phyloP scores from a whole-genome alignment of 2,888 invertebrate species.

The Globia sparganii region DNA sequence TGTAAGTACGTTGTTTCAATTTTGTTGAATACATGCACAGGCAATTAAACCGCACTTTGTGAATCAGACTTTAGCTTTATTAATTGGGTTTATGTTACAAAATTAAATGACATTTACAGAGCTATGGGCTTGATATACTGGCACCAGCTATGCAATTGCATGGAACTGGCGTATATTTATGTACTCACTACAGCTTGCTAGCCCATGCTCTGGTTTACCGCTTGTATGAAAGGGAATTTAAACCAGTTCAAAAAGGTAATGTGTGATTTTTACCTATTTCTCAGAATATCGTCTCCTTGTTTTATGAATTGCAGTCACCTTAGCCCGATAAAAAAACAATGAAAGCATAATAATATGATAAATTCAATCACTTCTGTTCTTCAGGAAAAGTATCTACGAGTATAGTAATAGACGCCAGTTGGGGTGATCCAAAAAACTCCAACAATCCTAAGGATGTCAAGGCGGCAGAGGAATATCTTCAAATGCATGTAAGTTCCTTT shows the following conservation, averaged over 20 bases:
- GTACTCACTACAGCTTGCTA: constrained; percentile 91
- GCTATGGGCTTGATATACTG: constrained; percentile 88
- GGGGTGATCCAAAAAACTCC: constrained; percentile 88
- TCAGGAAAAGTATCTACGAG: constrained; percentile 91
- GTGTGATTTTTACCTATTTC: neutral
- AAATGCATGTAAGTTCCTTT: constrained; percentile 88
- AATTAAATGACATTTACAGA: constrained; percentile 63
- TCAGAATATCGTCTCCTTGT: neutral
- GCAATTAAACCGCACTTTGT: neutral
- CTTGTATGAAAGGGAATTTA: constrained; percentile 91
- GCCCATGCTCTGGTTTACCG: constrained; percentile 92
- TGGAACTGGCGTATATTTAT: constrained; percentile 91
- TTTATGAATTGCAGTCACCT: neutral
- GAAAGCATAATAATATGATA: neutral
- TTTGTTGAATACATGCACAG: neutral
- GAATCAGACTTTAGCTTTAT: neutral
- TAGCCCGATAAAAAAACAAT: neutral
- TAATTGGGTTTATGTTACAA: neutral
- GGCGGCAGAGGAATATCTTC: constrained; percentile 89
- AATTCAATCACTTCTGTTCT: constrained; percentile 9
- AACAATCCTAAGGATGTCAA: constrained; percentile 83
- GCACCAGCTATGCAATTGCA: constrained; percentile 88
- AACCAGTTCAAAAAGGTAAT: constrained; percentile 87
- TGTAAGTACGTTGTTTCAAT: constrained; percentile 70
- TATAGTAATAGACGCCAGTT: constrained; percentile 90